phyloP scores from a whole-genome alignment of 2,888 invertebrate species.

The Drosophila macrothrix region DNA sequence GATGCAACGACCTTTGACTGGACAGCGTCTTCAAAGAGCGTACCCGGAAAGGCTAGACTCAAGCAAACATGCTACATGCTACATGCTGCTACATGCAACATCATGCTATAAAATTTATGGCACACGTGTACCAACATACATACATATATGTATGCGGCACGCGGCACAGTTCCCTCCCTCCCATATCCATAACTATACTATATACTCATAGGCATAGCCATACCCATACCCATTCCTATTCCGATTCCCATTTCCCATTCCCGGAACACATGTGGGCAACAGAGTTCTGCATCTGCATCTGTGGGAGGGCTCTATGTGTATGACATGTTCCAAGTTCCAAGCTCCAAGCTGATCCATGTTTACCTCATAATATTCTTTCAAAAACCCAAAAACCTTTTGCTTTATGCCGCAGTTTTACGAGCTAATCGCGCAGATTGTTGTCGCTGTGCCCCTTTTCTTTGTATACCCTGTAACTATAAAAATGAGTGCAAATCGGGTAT shows the following conservation, averaged over 20 bases:
- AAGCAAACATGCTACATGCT: slow-evolving; percentile 31
- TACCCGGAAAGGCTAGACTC: slow-evolving; percentile 61
- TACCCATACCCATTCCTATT: slow-evolving; percentile 15
- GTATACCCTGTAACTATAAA: slow-evolving; percentile 30
- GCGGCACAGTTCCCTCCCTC: slow-evolving; percentile 50
- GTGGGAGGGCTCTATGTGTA: slow-evolving; percentile 20
- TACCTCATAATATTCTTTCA: slow-evolving; percentile 52
- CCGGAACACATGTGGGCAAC: slow-evolving; percentile 72
- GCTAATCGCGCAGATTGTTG: slow-evolving; percentile 60
- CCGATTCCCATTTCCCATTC: slow-evolving; percentile 45
- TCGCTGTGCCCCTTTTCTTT: slow-evolving; percentile 18
- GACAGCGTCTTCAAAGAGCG: slow-evolving; percentile 51
- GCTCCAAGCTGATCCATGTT: slow-evolving; percentile 45
- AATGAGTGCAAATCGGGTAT: neutral
- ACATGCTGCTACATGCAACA: slow-evolving; percentile 56
- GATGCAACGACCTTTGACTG: slow-evolving; percentile 77
- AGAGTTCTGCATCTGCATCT: slow-evolving; percentile 45
- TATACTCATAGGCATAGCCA: slow-evolving; percentile 7
- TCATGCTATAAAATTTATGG: slow-evolving; percentile 52
- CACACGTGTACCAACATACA: slow-evolving; percentile 29
- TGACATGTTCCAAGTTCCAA: slow-evolving; percentile 31
- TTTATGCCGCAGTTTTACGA: slow-evolving; percentile 62
- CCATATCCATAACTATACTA: slow-evolving; percentile 12
- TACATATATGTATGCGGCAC: slow-evolving; percentile 55
- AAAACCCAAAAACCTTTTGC: slow-evolving; percentile 65